Percentiles rank a stretch among this genome's conserved stretches.
These are phyloP conservation scores for Hippolais icterina DNA, from an alignment of 2,113 vertebrate species.

Conservation along the genomic window DNA sequence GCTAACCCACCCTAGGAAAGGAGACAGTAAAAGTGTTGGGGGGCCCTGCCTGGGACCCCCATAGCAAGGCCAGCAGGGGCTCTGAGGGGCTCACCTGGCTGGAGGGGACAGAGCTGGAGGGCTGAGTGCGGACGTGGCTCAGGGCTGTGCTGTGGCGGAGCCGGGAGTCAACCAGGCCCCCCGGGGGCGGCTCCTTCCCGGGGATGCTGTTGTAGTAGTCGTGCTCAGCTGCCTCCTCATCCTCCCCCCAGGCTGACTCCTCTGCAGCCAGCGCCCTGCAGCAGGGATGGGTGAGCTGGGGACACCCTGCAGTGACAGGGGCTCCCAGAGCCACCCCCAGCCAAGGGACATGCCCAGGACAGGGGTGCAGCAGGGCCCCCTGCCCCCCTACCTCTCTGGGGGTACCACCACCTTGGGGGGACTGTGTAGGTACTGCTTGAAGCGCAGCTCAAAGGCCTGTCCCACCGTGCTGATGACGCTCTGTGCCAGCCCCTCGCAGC, in stretches of 20 bases:
- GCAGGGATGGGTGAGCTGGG: background rate
- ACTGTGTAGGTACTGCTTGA: slow-evolving; percentile 96
- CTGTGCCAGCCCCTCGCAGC: slow-evolving; percentile 91
- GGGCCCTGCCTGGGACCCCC: background rate
- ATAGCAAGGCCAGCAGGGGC: background rate
- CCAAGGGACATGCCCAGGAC: accelerated
- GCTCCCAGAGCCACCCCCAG: background rate
- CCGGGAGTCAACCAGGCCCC: slow-evolving; percentile 89
- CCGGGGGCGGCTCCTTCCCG: slow-evolving; percentile 90
- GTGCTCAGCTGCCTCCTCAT: slow-evolving; percentile 82
- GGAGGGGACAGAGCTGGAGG: background rate
- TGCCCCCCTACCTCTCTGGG: slow-evolving; percentile 69
- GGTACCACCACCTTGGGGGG: slow-evolving; percentile 83
- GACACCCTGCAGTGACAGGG: background rate
- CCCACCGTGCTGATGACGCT: slow-evolving; percentile 95
- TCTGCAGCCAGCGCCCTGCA: slow-evolving; percentile 78
- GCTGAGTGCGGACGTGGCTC: slow-evolving; percentile 75
- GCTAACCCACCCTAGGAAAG: slow-evolving; percentile 73
- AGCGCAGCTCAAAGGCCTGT: slow-evolving; percentile 96
- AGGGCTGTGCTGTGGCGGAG: slow-evolving; percentile 43
- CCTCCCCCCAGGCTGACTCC: slow-evolving; percentile 85
- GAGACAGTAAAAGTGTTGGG: accelerated
- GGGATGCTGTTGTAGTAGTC: slow-evolving; percentile 98
- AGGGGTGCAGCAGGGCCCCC: background rate
- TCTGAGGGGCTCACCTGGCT: slow-evolving; percentile 38